A percentile compares a stretch with the other conserved stretches of the same genome.
Evolutionary conservation across 1,140 invertebrate species (phyloP).

Genomic region (Drosophila kepulauana): DNA sequence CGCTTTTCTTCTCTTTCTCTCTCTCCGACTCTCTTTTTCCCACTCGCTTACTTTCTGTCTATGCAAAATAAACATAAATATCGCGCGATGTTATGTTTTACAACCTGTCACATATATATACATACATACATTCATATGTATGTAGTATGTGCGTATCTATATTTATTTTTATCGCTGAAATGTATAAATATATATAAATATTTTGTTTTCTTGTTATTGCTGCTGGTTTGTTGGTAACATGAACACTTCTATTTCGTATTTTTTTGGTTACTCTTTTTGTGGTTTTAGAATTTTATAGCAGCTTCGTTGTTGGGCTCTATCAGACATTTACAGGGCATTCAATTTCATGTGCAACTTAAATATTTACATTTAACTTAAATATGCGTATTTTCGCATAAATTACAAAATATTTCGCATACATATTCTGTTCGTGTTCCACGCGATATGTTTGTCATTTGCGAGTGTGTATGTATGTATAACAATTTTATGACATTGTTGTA

Average conservation of each 20-base stretch:
- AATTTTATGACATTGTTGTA: constrained; percentile 78
- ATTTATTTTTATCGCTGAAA: constrained; percentile 16
- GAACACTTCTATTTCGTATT: constrained; percentile 18
- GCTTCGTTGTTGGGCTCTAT: constrained; percentile 54
- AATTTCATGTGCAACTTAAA: constrained; percentile 79
- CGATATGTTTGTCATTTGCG: constrained; percentile 58
- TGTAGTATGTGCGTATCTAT: constrained; percentile 13
- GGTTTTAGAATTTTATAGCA: constrained; percentile 76
- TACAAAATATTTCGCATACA: constrained; percentile 62
- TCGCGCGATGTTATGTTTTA: constrained; percentile 72
- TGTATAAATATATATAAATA: constrained; percentile 37
- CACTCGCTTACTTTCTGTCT: constrained; percentile 3
- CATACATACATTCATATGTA: constrained; percentile 32
- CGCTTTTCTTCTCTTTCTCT: not conserved
- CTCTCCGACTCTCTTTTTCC: not conserved
- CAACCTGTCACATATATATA: constrained; percentile 54
- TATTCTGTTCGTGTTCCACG: constrained; percentile 59
- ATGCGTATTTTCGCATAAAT: constrained; percentile 78
- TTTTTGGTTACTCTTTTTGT: constrained; percentile 48
- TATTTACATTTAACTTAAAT: constrained; percentile 80
- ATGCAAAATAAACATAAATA: constrained; percentile 71
- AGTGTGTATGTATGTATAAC: constrained; percentile 18
- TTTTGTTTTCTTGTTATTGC: constrained; percentile 50
- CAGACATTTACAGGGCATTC: constrained; percentile 70
- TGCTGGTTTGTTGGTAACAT: constrained; percentile 36